Percentiles rank a stretch among this genome's conserved stretches.
These are phyloP conservation scores for Ictidomys tridecemlineatus DNA, from an alignment of 2,113 vertebrate species.

Conservation along the genomic window DNA sequence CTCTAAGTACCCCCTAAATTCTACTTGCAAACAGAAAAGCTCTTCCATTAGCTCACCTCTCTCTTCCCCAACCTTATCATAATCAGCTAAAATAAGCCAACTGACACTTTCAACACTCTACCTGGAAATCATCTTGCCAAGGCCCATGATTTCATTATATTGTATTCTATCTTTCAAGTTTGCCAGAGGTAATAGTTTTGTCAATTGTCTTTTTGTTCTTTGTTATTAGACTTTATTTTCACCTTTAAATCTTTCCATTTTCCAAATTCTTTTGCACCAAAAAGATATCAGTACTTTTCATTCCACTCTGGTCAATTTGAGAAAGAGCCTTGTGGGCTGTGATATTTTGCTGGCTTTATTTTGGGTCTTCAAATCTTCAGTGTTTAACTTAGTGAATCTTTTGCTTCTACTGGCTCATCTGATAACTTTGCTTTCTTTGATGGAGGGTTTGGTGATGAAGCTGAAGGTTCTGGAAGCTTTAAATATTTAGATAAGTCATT, in stretches of 20 bases:
- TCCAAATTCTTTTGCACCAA: too few relatives aligned
- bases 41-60: neutral
- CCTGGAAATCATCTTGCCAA: slow-evolving; percentile 15
- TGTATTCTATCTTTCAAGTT: slow-evolving; percentile 20
- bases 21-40: neutral
- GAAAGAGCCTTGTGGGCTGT: too few relatives aligned
- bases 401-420: neutral
- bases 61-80: neutral
- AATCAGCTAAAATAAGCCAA: slow-evolving; percentile 19
- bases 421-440: neutral
- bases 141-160: slow-evolving; percentile 17
- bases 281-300: too few relatives aligned
- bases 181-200: neutral
- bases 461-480: slow-evolving; percentile 82
- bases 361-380: neutral
- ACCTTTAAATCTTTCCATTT: too few relatives aligned
- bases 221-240: neutral
- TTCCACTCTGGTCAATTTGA: too few relatives aligned
- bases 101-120: neutral
- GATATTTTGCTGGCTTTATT: too few relatives aligned
- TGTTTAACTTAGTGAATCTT: neutral
- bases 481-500: slow-evolving; percentile 90
- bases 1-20: slow-evolving; percentile 51
- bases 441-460: neutral
- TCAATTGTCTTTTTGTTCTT: neutral